Evolutionary conservation across 2,797 vertebrate genomes (phyloP), one percentile per base, ranked within the genome.

Genomic region (Corythornis leucogaster): DNA sequence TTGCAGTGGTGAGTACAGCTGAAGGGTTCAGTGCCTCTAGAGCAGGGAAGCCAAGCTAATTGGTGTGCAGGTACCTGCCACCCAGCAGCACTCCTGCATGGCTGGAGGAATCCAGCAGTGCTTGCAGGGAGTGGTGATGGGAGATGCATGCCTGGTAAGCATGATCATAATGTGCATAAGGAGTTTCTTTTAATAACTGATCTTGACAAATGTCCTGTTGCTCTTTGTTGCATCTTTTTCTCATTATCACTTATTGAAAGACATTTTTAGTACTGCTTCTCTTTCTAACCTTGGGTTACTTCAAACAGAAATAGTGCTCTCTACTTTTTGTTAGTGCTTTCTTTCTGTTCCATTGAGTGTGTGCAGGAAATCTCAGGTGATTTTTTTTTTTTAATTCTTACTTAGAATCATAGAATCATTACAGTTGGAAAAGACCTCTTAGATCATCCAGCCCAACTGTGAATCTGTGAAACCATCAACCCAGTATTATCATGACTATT

Each of bases 181-280:
- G 35, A 90, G 31, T 68, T 73, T 71, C 24, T 90, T 85, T 92
- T 75, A 69, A 40, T 33, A 43, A 71, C 55, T 43, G 35, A 67
- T 87, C 50, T 71, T 84, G 57, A 30, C 48, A 76, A 68, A 46
- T 80, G 83, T 69, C 42, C 55, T 67, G 35, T 58, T 57, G 31
- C 64, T 89, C 88, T 83, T 85, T 35, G 45, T 73, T 69, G 38
- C 63, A 58, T 88, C 90, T 55, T 88, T 93, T 83, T 80, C 70
- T 95, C 53, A 81, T 93, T 91, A 91, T 43, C 35, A 25, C 74
- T 80, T 80, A 70, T 92, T 96, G 91, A 93, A 55, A 83, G 74
- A 70, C 46, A 58, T 62, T 89, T 95, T 91, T 66, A 80, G 69
- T 77, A 62, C 54, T 92, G 58, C 19, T 90, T 18, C 33, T 83